These are phyloP conservation scores for Eublepharis macularius DNA, from an alignment of 2,113 vertebrate genomes.

Conservation along the genomic window DNA sequence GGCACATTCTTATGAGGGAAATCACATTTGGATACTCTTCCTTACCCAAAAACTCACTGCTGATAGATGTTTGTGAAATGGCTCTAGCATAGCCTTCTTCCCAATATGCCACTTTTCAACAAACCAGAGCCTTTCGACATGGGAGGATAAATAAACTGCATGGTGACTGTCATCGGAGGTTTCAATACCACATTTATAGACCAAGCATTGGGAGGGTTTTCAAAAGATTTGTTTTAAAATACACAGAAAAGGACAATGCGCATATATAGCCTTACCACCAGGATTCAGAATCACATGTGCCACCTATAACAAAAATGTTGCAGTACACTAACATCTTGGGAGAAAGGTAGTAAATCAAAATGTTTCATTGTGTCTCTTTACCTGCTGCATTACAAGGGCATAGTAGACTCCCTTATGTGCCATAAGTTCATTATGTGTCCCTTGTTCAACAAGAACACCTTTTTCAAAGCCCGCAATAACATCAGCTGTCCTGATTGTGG, in stretches of 20 bases:
- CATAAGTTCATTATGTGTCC: slow-evolving; percentile 78
- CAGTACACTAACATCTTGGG: background rate
- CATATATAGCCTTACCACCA: too few relatives aligned
- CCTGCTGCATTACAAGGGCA: slow-evolving; percentile 79
- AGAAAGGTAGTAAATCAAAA: background rate
- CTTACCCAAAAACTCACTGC: background rate
- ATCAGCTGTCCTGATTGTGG: slow-evolving; percentile 78
- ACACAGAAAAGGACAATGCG: too few relatives aligned
- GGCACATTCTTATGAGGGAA: background rate
- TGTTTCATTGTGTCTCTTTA: slow-evolving; percentile 30
- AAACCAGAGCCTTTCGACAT: background rate
- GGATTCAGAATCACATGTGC: background rate
- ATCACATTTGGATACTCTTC: background rate
- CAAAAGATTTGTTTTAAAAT: too few relatives aligned
- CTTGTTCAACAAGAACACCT: slow-evolving; percentile 74
- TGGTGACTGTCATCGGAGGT: too few relatives aligned
- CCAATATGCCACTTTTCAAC: background rate
- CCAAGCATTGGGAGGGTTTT: too few relatives aligned
- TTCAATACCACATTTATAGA: too few relatives aligned
- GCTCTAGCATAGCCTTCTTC: background rate
- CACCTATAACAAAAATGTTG: too few relatives aligned
- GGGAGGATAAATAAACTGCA: background rate
- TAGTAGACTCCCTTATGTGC: slow-evolving; percentile 76
- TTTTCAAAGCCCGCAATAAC: slow-evolving; percentile 76
- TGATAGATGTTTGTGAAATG: background rate